Percentiles rank a stretch among this genome's conserved stretches.
phyloP scores from a whole-genome alignment of 2,797 vertebrate species.

The Nothura maculosa region DNA sequence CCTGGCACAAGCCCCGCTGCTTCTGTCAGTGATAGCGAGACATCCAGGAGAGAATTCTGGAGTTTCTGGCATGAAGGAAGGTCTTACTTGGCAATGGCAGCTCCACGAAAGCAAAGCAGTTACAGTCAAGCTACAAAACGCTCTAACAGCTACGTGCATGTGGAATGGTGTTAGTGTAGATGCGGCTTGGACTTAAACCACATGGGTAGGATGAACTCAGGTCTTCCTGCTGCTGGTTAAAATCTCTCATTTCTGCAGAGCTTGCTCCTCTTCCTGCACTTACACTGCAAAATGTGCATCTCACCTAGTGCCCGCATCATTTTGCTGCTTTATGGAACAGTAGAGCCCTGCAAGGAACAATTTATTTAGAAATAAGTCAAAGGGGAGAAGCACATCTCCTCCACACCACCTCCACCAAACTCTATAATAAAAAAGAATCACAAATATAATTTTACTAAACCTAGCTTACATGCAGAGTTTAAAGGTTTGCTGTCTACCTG shows the following conservation, averaged over 20 bases:
- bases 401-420: background rate
- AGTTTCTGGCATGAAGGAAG: background rate
- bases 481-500: background rate
- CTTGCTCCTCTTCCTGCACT: background rate
- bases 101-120: background rate
- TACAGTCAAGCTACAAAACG: background rate
- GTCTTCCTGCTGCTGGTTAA: background rate
- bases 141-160: background rate
- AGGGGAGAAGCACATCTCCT: background rate
- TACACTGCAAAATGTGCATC: background rate
- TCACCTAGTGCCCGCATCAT: background rate
- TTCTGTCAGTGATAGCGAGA: background rate
- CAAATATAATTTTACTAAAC: background rate
- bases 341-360: background rate
- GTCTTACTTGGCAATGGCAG: background rate
- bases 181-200: background rate
- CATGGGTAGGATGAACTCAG: background rate
- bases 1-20: background rate
- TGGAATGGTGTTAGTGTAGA: background rate
- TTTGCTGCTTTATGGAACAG: background rate
- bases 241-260: background rate
- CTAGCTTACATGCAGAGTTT: background rate
- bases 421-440: background rate
- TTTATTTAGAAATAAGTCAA: background rate
- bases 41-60: background rate